A percentile compares a stretch with the other conserved stretches of the same genome.
phyloP scores from a whole-genome alignment of 1,140 invertebrate genomes.

The Euglossa dilemma region DNA sequence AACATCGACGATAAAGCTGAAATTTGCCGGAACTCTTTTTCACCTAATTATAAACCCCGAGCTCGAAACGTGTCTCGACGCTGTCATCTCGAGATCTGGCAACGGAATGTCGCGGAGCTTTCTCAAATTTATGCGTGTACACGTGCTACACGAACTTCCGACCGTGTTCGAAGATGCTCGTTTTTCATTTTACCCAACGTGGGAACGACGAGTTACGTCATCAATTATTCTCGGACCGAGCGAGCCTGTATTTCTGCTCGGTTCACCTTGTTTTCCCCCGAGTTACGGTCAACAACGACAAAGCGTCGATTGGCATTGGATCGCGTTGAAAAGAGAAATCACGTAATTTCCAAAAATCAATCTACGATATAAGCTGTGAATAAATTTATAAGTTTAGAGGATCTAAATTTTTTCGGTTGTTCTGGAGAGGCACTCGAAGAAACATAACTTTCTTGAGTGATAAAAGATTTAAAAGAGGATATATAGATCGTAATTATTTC shows the following conservation, averaged over 20 bases:
- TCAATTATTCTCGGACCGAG: not conserved
- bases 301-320: not conserved
- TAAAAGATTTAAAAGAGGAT: too few species aligned
- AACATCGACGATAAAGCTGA: not conserved
- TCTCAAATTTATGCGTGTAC: not conserved
- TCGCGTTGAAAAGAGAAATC: too few species aligned
- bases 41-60: conserved; percentile 41
- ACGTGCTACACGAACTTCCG: not conserved
- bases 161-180: not conserved
- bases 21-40: not conserved
- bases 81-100: too few species aligned
- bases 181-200: conserved; percentile 1
- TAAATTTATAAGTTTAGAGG: too few species aligned
- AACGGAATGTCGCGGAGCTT: not conserved
- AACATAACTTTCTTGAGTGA: too few species aligned
- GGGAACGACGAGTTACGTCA: not conserved
- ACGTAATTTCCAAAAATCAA: too few species aligned
- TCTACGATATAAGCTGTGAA: too few species aligned
- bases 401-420: too few species aligned
- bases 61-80: conserved; percentile 16
- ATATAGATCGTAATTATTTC: too few species aligned
- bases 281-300: not conserved
- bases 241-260: not conserved
- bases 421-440: too few species aligned
- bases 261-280: not conserved